Base-by-base conservation (phyloP, 2,888 invertebrate species). In the Formica aserva region DNA sequence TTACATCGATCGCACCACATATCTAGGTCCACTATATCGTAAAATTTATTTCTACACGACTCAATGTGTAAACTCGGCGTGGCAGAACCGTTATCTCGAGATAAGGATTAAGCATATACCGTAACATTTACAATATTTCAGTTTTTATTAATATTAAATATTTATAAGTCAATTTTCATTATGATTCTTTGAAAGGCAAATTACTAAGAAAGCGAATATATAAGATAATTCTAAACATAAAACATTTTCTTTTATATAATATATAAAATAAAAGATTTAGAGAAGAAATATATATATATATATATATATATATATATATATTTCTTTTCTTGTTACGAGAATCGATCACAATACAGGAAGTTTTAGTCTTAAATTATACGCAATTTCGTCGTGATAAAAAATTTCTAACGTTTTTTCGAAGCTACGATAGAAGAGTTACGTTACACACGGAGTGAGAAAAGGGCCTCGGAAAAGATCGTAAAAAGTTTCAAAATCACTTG, bases 401-500 rank as follows among this genome's bases (percentile, higher is more conserved):
- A 26, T 26, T 26, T 26, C 26, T 26, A 26, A 1, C 26, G 41
- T 77, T 77, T 76, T 52, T 4, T 66, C 18, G 9, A 60, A 65
- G 63, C 18, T 13, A 26, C n/a, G 57, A 57, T 18, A 60, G 22
- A 18, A 60, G n/a, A 18, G 15, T 22, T 41, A 55, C 60, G 69
- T 78, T 71, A 78, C 22, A 29, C 26, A 13, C 35, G 84, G 15
- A 81, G 80, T 76, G 80, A 85, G 83, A 88, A 84, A 87, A 86
- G 84, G 81, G 84, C 72, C 77, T 84, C 85, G 83, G 82, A 85
- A 84, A 89, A 84, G 88, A 81, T 83, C 76, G 82, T 80, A 85
- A 89, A 84, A 82, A 85, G 85, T 86, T 90, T 88, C 85, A 92
- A 91, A 91, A 90, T 91, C 92, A 92, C 92, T 92, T 89, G 88